Evolutionary conservation across 2,888 invertebrate species (phyloP).

Genomic region (Bombyx huttoni): DNA sequence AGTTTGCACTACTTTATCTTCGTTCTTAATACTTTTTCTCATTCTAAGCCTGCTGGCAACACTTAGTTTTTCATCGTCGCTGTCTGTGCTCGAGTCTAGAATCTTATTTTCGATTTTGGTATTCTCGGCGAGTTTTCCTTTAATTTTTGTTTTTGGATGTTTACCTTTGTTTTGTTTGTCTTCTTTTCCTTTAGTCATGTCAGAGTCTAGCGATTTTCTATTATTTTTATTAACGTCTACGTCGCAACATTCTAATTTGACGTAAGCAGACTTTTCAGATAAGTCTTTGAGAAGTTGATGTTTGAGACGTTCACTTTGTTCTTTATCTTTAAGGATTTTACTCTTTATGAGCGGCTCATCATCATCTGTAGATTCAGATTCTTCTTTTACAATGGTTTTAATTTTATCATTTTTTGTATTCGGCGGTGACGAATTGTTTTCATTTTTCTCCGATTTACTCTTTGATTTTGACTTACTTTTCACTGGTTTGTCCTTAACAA

Average conservation of each 20-base stretch:
- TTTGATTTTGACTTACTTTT: constrained; percentile 33
- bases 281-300: constrained; percentile 56
- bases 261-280: constrained; percentile 61
- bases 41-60: constrained; percentile 54
- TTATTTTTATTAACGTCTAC: constrained; percentile 52
- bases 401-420: constrained; percentile 25
- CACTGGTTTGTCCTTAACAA: constrained; percentile 24
- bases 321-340: constrained; percentile 53
- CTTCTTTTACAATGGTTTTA: constrained; percentile 42
- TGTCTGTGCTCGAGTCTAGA: constrained; percentile 47
- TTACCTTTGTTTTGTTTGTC: constrained; percentile 41
- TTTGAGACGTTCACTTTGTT: constrained; percentile 43
- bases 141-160: constrained; percentile 31
- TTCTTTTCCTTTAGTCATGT: constrained; percentile 34
- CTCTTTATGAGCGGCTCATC: constrained; percentile 59
- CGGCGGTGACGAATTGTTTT: constrained; percentile 8
- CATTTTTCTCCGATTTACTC: constrained; percentile 26
- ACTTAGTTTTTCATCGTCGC: constrained; percentile 47
- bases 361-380: constrained; percentile 53
- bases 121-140: constrained; percentile 40
- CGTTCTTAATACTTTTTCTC: constrained; percentile 65
- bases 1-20: constrained; percentile 24
- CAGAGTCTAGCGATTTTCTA: constrained; percentile 45
- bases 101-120: constrained; percentile 44
- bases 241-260: constrained; percentile 63